phyloP scores from a whole-genome alignment of 2,888 invertebrate genomes.

The Margaritifera margaritifera region DNA sequence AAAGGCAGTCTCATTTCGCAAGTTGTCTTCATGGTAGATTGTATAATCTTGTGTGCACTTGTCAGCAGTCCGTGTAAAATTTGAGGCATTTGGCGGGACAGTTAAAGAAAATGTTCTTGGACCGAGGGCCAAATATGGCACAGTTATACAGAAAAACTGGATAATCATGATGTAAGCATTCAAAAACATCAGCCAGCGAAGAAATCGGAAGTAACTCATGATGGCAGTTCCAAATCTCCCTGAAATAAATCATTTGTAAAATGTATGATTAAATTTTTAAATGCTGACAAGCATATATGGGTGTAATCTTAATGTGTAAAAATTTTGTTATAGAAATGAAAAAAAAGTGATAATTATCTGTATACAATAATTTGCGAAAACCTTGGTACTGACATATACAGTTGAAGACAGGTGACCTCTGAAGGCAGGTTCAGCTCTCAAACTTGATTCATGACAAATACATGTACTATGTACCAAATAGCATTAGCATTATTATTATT shows the following conservation, averaged over 20 bases:
- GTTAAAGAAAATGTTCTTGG: constrained; percentile 29
- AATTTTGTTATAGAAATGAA: background rate
- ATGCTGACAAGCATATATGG: background rate
- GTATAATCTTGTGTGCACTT: constrained; percentile 48
- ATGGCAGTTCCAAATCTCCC: constrained; percentile 73
- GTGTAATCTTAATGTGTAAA: background rate
- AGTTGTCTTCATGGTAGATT: constrained; percentile 25
- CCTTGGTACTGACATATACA: no score
- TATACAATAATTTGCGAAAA: no score
- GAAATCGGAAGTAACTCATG: constrained; percentile 83
- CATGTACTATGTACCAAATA: no score
- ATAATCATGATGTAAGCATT: constrained; percentile 82
- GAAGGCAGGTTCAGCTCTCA: no score
- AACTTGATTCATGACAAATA: no score
- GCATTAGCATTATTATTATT: no score
- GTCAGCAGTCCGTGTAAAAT: constrained; percentile 26
- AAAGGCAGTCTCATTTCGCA: constrained; percentile 23
- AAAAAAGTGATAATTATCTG: background rate
- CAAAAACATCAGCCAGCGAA: constrained; percentile 88
- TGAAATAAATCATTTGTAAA: constrained; percentile 33
- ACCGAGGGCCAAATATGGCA: constrained; percentile 76
- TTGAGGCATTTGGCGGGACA: constrained; percentile 22
- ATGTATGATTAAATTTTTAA: background rate
- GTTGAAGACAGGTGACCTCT: no score
- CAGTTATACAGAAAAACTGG: constrained; percentile 80